phyloP scores from a whole-genome alignment of 2,888 invertebrate genomes.

The Dasypolia templi region DNA sequence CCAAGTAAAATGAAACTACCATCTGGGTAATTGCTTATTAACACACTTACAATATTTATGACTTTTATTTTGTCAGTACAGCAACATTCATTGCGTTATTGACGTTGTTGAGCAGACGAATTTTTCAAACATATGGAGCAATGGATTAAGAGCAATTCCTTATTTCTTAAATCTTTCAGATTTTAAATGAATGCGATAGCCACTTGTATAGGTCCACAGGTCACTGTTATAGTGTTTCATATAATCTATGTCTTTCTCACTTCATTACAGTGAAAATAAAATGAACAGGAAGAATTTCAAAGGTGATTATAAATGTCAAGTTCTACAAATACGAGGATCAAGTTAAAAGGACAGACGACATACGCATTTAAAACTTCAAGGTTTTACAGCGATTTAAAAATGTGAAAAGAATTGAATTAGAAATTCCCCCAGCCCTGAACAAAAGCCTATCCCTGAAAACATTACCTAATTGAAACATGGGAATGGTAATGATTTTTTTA shows the following conservation, averaged over 20 bases:
- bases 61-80: no score
- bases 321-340: neutral
- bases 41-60: no score
- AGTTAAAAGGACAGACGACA: neutral
- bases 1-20: no score
- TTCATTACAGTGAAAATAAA: neutral
- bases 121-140: no score
- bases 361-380: neutral
- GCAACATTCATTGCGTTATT: no score
- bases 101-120: no score
- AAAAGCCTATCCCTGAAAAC: constrained; percentile 42
- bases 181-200: no score
- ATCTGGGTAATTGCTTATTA: no score
- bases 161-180: no score
- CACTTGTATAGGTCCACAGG: no score
- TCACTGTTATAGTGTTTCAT: no score
- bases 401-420: constrained; percentile 19
- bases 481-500: constrained; percentile 64
- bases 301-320: neutral
- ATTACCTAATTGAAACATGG: constrained; percentile 50
- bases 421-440: constrained; percentile 24
- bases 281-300: neutral
- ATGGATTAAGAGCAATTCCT: no score
- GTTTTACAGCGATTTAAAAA: constrained; percentile 2
- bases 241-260: neutral